Conservation (phyloP, 2,888 invertebrate species). For the Agonopterix subpropinquella region DNA sequence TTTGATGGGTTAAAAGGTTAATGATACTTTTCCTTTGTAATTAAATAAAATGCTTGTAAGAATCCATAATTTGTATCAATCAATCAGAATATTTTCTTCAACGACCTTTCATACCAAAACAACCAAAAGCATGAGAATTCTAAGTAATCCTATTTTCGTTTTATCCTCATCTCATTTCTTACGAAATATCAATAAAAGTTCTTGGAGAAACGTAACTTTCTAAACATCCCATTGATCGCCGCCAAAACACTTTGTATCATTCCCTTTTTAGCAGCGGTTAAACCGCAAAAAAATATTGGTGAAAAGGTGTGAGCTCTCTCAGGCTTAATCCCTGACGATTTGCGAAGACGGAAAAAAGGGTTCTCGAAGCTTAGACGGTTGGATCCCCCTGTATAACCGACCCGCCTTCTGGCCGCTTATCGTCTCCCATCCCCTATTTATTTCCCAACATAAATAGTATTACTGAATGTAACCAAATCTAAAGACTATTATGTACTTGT, state of each 20-base stretch:
- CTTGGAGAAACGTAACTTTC: conserved; percentile 37
- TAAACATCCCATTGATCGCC: conserved; percentile 45
- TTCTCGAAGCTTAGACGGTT: conserved; percentile 49
- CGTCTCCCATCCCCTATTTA: conserved; percentile 52
- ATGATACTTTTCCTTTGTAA: too few species aligned
- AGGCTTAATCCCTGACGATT: conserved; percentile 69
- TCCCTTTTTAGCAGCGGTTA: conserved; percentile 47
- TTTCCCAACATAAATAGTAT: conserved; percentile 49
- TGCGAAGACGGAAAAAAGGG: conserved; percentile 71
- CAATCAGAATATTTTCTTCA: too few species aligned
- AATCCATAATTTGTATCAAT: too few species aligned
- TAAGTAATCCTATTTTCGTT: conserved; percentile 4
- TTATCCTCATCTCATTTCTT: conserved; percentile 3
- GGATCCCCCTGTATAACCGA: conserved; percentile 32
- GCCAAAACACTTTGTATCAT: conserved; percentile 55
- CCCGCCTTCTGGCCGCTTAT: conserved; percentile 52
- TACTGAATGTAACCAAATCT: conserved; percentile 40
- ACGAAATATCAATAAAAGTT: conserved; percentile 31
- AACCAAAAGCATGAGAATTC: neutral
- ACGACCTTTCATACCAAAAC: too few species aligned
- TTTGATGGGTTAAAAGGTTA: too few species aligned
- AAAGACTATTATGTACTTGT: conserved; percentile 16
- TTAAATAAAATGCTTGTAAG: too few species aligned
- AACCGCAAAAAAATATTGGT: conserved; percentile 64
- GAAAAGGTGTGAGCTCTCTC: conserved; percentile 65